Evolutionary conservation across 53 echinoderm and acorn worm genomes (phyloP).

Genomic region (Luidia sarsii): DNA sequence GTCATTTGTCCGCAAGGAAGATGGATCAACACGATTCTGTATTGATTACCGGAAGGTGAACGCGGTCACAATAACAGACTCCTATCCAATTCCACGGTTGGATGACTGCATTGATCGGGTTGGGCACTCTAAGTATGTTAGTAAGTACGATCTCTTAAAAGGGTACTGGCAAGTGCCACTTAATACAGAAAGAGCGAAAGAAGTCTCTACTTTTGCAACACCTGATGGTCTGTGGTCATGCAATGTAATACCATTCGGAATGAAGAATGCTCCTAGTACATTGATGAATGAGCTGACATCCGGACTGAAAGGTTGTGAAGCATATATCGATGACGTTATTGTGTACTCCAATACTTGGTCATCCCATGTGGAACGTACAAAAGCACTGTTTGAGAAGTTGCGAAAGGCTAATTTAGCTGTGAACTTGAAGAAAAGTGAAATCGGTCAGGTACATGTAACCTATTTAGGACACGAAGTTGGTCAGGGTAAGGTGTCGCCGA

Average conservation of each 20-base stretch:
- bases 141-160: neutral
- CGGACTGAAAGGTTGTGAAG: neutral
- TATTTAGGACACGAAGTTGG: neutral
- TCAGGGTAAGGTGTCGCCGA: neutral
- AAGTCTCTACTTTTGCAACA: neutral
- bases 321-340: neutral
- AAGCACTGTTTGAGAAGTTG: neutral
- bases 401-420: neutral
- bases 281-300: neutral
- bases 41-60: no score
- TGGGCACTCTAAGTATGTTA: neutral
- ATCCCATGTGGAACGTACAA: neutral
- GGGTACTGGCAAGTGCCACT: conserved; percentile 6
- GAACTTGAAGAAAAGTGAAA: conserved; percentile 4
- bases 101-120: neutral
- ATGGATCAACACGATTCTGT: neutral
- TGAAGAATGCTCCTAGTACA: neutral
- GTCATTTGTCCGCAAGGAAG: neutral
- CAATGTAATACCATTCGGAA: neutral
- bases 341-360: neutral
- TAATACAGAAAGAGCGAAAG: neutral
- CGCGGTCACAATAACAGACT: neutral
- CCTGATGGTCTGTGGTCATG: neutral
- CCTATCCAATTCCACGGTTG: neutral
- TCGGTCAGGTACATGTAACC: neutral